Percentiles rank a stretch among this genome's conserved stretches.
phyloP scores from a whole-genome alignment of 2,888 invertebrate genomes.

The Microdon myrmicae region DNA sequence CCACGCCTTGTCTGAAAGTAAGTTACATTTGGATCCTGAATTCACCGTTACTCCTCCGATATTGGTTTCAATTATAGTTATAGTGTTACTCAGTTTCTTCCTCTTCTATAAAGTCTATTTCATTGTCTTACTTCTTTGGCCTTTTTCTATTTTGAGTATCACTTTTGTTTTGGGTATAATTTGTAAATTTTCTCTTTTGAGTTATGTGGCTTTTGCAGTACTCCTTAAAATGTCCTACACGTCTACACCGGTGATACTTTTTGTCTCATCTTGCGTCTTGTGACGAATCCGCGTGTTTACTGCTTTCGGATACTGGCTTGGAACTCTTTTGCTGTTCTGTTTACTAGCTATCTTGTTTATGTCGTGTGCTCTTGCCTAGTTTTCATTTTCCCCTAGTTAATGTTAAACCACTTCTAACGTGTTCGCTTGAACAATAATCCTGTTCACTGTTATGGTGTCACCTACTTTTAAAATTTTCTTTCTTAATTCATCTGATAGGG shows the following conservation, averaged over 20 bases:
- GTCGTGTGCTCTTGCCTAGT: slow-evolving; percentile 3
- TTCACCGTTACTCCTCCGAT: slow-evolving; percentile 14
- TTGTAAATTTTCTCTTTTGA: too few species aligned
- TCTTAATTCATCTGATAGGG: not conserved
- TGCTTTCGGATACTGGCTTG: not conserved
- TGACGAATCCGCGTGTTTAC: not conserved
- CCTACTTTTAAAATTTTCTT: slow-evolving; percentile 1
- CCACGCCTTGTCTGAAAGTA: too few species aligned
- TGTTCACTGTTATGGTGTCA: slow-evolving; percentile 8
- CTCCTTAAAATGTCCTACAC: too few species aligned
- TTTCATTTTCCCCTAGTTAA: slow-evolving; percentile 1
- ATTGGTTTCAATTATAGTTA: slow-evolving; percentile 12
- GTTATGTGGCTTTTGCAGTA: too few species aligned
- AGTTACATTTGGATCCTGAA: too few species aligned
- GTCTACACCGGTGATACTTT: too few species aligned
- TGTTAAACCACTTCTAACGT: slow-evolving; percentile 5
- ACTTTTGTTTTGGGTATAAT: too few species aligned
- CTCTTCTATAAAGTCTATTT: slow-evolving; percentile 22
- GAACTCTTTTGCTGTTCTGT: not conserved
- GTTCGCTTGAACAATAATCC: slow-evolving; percentile 5
- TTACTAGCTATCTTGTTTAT: not conserved
- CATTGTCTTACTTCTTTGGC: too few species aligned
- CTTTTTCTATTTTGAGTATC: not conserved
- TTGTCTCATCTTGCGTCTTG: slow-evolving; percentile 1
- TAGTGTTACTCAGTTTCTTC: slow-evolving; percentile 15